Conservation (phyloP, 2,113 vertebrate species). For the Lasiurus cinereus region DNA sequence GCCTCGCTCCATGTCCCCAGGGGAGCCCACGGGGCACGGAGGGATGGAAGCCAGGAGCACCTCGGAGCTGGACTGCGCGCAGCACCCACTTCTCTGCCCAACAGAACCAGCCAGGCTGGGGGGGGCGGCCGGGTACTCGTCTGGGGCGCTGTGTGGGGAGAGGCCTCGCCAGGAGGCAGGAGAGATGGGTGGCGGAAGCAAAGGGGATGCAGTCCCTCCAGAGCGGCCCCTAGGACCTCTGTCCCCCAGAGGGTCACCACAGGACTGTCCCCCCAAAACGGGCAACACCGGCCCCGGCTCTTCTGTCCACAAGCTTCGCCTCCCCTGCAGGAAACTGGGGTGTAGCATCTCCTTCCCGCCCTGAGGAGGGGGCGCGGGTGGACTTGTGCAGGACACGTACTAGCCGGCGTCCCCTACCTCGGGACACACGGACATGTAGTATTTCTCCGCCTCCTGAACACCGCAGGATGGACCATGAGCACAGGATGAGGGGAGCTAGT, state of each 20-base stretch:
- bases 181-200: not conserved
- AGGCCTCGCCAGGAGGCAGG: not conserved
- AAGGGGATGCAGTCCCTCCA: not conserved
- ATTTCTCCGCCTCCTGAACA: not conserved
- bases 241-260: not conserved
- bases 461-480: accelerated
- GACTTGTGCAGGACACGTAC: not conserved
- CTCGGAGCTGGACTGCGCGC: not conserved
- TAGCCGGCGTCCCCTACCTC: not conserved
- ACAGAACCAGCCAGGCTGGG: not conserved
- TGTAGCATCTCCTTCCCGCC: not conserved
- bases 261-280: not conserved
- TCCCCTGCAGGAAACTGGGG: not conserved
- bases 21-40: not conserved
- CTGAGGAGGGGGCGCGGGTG: not conserved
- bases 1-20: not conserved
- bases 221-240: not conserved
- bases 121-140: not conserved
- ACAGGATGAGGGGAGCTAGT: not conserved
- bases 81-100: not conserved
- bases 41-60: not conserved
- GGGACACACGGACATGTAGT: not conserved
- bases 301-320: not conserved
- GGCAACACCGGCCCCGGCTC: too few relatives aligned
- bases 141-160: accelerated